Conservation (phyloP, 2,113 vertebrate species). For the Meles meles region DNA sequence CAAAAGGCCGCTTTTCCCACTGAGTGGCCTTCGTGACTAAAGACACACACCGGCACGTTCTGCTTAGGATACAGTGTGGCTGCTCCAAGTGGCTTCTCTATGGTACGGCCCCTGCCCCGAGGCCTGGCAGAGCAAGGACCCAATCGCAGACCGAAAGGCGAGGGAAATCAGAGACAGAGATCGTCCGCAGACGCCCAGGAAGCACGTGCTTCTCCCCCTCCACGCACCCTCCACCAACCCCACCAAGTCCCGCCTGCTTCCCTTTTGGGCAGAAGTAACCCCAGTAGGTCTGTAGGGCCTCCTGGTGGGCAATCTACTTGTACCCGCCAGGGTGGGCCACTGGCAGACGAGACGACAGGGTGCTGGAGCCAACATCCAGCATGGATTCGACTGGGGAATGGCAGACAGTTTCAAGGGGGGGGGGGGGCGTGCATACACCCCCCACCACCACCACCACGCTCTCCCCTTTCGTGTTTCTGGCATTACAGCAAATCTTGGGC, state of each 20-base stretch:
- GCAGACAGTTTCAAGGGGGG: background rate
- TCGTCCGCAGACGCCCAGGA: background rate
- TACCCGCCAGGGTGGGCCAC: background rate
- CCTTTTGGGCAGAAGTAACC: background rate
- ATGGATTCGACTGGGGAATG: slow-evolving; percentile 11
- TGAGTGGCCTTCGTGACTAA: background rate
- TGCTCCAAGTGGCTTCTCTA: background rate
- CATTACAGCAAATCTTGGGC: slow-evolving; percentile 65
- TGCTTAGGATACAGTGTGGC: background rate
- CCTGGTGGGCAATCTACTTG: background rate
- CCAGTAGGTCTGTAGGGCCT: background rate
- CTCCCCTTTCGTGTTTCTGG: slow-evolving; percentile 65
- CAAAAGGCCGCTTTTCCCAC: background rate
- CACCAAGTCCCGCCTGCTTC: background rate
- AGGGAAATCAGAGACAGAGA: background rate
- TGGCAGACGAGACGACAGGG: slow-evolving; percentile 32
- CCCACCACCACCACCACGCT: background rate
- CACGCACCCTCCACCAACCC: background rate
- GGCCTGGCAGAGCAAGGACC: background rate
- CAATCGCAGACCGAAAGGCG: background rate
- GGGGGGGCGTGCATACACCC: background rate
- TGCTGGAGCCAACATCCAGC: background rate
- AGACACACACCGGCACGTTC: background rate
- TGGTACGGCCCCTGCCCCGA: rapidly evolving
- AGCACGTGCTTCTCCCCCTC: background rate